Evolutionary conservation across 2,888 invertebrate genomes (phyloP).

Genomic region (Terebella lapidaria): DNA sequence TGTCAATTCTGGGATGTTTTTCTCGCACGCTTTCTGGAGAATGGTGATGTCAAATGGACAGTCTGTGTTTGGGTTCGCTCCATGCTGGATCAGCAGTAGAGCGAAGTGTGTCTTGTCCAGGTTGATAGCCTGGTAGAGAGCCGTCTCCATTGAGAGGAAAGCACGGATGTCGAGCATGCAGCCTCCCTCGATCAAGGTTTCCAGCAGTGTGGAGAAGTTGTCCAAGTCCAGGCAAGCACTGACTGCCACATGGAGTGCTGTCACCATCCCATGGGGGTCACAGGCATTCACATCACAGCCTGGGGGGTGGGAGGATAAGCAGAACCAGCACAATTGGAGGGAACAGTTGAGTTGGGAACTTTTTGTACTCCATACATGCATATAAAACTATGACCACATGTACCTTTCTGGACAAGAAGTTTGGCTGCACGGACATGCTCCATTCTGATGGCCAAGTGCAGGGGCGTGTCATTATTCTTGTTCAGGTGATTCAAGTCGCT

Average conservation of each 20-base stretch:
- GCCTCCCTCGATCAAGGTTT: conserved; percentile 21
- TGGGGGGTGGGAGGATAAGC: conserved; percentile 1
- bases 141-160: conserved; percentile 28
- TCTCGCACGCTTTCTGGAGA: conserved; percentile 25
- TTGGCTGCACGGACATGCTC: conserved; percentile 15
- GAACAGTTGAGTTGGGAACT: neutral
- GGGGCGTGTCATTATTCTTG: conserved; percentile 21
- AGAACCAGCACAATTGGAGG: neutral
- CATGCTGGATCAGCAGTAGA: conserved; percentile 25
- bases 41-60: conserved; percentile 32
- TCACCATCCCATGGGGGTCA: conserved; percentile 22
- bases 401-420: conserved; percentile 19
- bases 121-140: conserved; percentile 29
- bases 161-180: conserved; percentile 25
- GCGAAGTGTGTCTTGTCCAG: conserved; percentile 25
- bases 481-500: conserved; percentile 20
- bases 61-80: conserved; percentile 30
- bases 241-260: conserved; percentile 28
- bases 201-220: conserved; percentile 22
- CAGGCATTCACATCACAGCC: conserved; percentile 29
- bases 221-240: conserved; percentile 15
- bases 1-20: conserved; percentile 13
- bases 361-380: no score
- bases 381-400: no score
- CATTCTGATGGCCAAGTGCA: conserved; percentile 24